Evolutionary conservation across 1,140 invertebrate species (phyloP).

Genomic region (Thaumatotibia leucotreta): DNA sequence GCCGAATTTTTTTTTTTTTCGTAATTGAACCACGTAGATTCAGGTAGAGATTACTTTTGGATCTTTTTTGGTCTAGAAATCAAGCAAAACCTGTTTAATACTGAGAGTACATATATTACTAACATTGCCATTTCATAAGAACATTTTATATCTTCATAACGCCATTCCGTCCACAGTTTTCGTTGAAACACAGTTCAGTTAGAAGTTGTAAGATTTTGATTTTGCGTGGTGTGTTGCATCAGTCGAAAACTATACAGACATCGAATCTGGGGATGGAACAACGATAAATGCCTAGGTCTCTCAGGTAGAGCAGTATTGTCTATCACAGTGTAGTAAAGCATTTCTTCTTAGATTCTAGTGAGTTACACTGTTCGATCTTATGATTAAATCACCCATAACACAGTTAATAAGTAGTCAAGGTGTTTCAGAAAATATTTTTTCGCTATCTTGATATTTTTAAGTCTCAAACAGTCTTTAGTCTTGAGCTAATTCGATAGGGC

Average conservation of each 20-base stretch:
- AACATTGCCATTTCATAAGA: constrained; percentile 50
- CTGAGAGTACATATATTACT: constrained; percentile 38
- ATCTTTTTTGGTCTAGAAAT: constrained; percentile 13
- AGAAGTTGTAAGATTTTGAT: not conserved
- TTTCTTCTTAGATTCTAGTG: constrained; percentile 75
- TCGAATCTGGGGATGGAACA: not conserved
- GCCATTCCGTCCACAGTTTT: not conserved
- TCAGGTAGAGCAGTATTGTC: constrained; percentile 68
- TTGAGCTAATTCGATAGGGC: constrained; percentile 71
- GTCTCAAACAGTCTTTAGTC: constrained; percentile 71
- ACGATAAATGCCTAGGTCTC: constrained; percentile 59
- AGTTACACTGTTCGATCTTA: constrained; percentile 73
- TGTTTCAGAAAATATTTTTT: constrained; percentile 72
- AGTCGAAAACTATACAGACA: not conserved
- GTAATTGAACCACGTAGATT: not conserved
- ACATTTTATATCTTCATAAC: constrained; percentile 42
- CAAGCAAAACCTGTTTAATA: constrained; percentile 24
- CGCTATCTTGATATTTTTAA: constrained; percentile 65
- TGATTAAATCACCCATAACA: constrained; percentile 72
- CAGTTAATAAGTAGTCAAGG: constrained; percentile 66
- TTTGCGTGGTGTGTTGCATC: not conserved
- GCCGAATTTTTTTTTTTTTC: no score
- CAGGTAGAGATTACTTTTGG: not conserved
- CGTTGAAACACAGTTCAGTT: not conserved
- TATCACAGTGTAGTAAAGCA: constrained; percentile 75